Percentiles rank a stretch among this genome's conserved stretches.
These are phyloP conservation scores for Lates japonicus DNA, from an alignment of 2,797 vertebrate species.

Conservation along the genomic window DNA sequence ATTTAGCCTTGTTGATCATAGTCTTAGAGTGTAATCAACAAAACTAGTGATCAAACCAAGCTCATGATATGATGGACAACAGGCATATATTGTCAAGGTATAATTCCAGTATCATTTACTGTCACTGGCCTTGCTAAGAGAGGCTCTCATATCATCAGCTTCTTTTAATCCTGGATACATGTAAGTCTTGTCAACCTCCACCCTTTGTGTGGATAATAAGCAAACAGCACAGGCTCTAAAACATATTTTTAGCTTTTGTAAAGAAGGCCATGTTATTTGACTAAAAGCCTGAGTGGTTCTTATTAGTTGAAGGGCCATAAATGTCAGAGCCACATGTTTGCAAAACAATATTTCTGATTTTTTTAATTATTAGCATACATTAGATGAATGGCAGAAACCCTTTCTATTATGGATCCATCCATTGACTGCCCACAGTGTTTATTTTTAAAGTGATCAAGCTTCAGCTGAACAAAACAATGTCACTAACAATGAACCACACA, in stretches of 20 bases:
- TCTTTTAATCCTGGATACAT: conserved; percentile 50
- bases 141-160: conserved; percentile 24
- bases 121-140: conserved; percentile 24
- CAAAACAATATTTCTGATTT: background rate
- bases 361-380: background rate
- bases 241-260: conserved; percentile 14
- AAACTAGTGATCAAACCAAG: conserved; percentile 70
- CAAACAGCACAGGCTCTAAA: conserved; percentile 17
- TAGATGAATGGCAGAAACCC: background rate
- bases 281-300: conserved; percentile 24
- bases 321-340: background rate
- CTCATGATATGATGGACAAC: conserved; percentile 52
- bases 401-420: background rate
- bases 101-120: conserved; percentile 25
- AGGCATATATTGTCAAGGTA: conserved; percentile 28
- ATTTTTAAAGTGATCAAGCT: background rate
- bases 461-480: background rate
- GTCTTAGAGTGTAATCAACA: conserved; percentile 49
- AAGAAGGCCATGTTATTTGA: conserved; percentile 24
- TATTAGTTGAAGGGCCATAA: conserved; percentile 15
- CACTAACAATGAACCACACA: background rate
- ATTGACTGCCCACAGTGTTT: background rate
- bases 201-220: conserved; percentile 17
- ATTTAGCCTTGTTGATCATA: conserved; percentile 62
- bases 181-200: conserved; percentile 16